Base-by-base conservation (phyloP, 2,797 vertebrate genomes). In the Etheostoma perlongum region DNA sequence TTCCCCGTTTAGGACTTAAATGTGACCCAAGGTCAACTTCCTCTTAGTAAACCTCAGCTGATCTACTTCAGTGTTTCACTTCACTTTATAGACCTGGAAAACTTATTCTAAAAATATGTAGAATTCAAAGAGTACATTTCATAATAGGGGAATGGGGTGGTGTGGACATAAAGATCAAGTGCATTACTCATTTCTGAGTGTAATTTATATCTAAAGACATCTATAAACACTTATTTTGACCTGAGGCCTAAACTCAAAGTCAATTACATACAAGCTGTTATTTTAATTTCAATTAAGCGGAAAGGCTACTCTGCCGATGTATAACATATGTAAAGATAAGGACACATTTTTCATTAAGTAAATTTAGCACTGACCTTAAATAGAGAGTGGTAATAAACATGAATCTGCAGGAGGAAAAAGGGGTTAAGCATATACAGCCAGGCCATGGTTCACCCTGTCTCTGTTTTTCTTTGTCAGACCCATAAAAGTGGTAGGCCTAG, bases 51-150 rank as follows among this genome's bases (percentile, higher is more conserved):
- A 57, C 6, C 3, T 33, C 19, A 54, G 51, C 16, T 63, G 9
- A 14, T 7, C 1, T 21, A 36, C 40, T 63, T 72, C 21, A 30
- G 2, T 42, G 12, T 74, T 59, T 74, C 55, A 53, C 47, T 74
- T 74, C 64, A 16, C 12, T 60, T 53, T 53, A 12, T 25, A 46
- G 33, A 44, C 44, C 21, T 53, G 19, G 54, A 46, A 6, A 59
- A 51, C 12, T 19, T 10, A 2, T n/a, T 49, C 2, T 2, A 14
- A 57, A 25, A 6, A 44, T 44, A 44, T 4, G 42, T 15, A 5
- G 13, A 44, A 44, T 36, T 0, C 4, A n/a, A 3, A 6, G 1
- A 46, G 9, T 7, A 9, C 10, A 10, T 52, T 71, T 21, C 49
- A 46, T 18, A 53, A 47, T 23, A 23, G 30, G 44, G 13, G 9